Evolutionary conservation across 2,113 vertebrate species (phyloP).

Genomic region (Leptobrachium leishanense): DNA sequence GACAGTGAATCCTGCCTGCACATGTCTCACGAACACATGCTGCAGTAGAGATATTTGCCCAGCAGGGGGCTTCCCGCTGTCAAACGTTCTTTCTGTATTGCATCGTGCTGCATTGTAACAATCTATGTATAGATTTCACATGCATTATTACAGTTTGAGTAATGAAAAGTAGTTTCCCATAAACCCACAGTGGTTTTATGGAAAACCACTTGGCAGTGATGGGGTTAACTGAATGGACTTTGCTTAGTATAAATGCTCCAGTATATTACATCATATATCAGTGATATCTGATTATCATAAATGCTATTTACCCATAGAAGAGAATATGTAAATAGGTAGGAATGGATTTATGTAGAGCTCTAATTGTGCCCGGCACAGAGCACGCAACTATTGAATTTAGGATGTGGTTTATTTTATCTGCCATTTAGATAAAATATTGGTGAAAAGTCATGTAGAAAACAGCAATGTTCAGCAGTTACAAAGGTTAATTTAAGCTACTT

Average conservation of each 20-base stretch:
- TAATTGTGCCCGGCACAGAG: conserved; percentile 4
- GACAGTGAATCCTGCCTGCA: no score
- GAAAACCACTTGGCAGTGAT: no score
- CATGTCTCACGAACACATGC: no score
- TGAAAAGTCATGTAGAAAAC: conserved; percentile 36
- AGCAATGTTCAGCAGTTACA: conserved; percentile 43
- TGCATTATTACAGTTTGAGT: no score
- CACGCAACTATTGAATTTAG: conserved; percentile 4
- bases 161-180: no score
- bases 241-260: neutral
- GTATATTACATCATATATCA: neutral
- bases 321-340: neutral
- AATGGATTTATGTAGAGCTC: neutral
- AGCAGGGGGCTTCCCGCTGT: no score
- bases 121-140: no score
- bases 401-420: conserved; percentile 17
- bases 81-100: no score
- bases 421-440: conserved; percentile 23
- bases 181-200: no score
- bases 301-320: neutral
- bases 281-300: neutral
- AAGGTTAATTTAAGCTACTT: conserved; percentile 55
- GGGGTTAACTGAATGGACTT: no score
- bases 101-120: no score
- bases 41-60: no score